Conservation (phyloP, 1,140 invertebrate species). For the Aphelenchoides fujianensis region DNA sequence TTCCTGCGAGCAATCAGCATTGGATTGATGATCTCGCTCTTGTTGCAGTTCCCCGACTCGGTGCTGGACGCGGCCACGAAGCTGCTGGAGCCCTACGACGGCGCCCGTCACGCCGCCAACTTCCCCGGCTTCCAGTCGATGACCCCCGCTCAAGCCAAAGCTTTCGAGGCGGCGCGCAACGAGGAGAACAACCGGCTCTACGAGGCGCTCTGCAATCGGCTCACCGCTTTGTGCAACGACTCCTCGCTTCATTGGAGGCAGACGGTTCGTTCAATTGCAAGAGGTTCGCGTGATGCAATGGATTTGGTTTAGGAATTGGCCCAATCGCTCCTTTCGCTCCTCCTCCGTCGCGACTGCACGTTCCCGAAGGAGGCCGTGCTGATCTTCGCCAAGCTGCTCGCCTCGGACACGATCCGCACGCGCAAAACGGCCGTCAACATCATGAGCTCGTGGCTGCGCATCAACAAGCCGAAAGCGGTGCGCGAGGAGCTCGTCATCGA, state of each 20-base stretch:
- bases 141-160: slow-evolving; percentile 28
- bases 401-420: slow-evolving; percentile 76
- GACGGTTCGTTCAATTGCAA: too few species aligned
- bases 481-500: slow-evolving; percentile 68
- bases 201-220: slow-evolving; percentile 27
- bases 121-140: slow-evolving; percentile 4
- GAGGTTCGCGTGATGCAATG: too few species aligned
- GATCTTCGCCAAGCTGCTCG: slow-evolving; percentile 71
- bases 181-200: slow-evolving; percentile 47
- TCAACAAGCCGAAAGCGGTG: slow-evolving; percentile 73
- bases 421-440: slow-evolving; percentile 67
- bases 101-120: slow-evolving; percentile 30
- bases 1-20: too few species aligned
- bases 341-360: slow-evolving; percentile 72
- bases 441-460: slow-evolving; percentile 72
- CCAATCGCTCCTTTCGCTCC: slow-evolving; percentile 71
- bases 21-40: too few species aligned
- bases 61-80: slow-evolving; percentile 31
- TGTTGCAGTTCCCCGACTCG: slow-evolving; percentile 44
- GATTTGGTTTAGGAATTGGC: too few species aligned
- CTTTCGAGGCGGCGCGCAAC: slow-evolving; percentile 30
- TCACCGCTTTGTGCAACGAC: slow-evolving; percentile 33
- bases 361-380: slow-evolving; percentile 70
- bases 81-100: slow-evolving; percentile 35
- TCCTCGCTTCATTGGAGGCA: slow-evolving; percentile 73